Evolutionary conservation across 2,797 vertebrate genomes (phyloP).

Genomic region (Poecile montanus): DNA sequence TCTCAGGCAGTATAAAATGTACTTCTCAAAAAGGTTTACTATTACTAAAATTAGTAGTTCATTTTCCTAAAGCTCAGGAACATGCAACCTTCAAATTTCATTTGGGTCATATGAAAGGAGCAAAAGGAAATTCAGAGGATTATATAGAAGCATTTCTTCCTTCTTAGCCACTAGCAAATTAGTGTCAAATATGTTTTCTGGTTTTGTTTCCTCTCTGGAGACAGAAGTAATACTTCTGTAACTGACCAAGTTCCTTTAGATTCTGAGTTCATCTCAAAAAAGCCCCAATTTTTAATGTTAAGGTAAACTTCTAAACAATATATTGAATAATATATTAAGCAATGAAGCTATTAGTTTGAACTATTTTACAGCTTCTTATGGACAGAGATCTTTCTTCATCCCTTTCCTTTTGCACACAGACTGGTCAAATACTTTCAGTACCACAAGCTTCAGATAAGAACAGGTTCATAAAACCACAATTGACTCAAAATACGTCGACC

Average conservation of each 20-base stretch:
- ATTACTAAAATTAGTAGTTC: constrained; percentile 33
- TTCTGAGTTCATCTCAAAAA: not conserved
- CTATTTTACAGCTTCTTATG: constrained; percentile 9
- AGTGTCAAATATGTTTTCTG: not conserved
- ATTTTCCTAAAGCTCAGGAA: constrained; percentile 23
- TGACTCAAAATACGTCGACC: not conserved
- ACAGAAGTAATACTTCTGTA: not conserved
- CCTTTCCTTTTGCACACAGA: not conserved
- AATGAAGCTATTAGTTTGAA: not conserved
- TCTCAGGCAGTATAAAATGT: constrained; percentile 1
- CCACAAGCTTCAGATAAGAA: constrained; percentile 20
- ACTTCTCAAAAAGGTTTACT: constrained; percentile 40
- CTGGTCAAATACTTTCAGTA: not conserved
- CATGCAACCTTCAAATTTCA: not conserved
- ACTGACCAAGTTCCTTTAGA: not conserved
- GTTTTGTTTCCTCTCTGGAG: not conserved
- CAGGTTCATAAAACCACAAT: constrained; percentile 15
- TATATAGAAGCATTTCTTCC: not conserved
- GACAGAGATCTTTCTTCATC: not conserved
- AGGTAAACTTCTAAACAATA: not conserved
- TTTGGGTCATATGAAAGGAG: not conserved
- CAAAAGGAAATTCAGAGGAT: not conserved
- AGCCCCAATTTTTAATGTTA: not conserved
- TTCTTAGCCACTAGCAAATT: constrained; percentile 2
- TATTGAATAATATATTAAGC: not conserved